These are phyloP conservation scores for Epistrophe grossulariae DNA, from an alignment of 2,888 invertebrate species.

Conservation along the genomic window DNA sequence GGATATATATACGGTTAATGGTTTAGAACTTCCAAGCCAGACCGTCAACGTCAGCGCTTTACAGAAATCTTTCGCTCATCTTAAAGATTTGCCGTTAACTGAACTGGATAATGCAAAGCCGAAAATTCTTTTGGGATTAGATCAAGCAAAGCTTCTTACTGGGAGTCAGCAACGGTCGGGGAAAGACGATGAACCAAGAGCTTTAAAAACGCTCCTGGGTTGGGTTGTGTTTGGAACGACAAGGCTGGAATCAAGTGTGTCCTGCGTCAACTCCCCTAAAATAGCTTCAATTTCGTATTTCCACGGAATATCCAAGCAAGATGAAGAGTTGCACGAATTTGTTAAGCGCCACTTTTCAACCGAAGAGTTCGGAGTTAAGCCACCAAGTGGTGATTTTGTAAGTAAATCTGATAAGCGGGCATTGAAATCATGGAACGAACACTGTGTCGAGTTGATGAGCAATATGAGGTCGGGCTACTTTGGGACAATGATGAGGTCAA, in stretches of 20 bases:
- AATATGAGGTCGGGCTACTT: slow-evolving; percentile 32
- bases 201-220: slow-evolving; percentile 1
- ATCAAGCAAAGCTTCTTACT: not conserved
- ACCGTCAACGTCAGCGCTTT: slow-evolving; percentile 9
- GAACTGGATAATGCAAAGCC: slow-evolving; percentile 4
- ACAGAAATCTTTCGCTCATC: slow-evolving; percentile 12
- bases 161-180: not conserved
- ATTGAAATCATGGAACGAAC: slow-evolving; percentile 27
- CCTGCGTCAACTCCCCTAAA: slow-evolving; percentile 7
- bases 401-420: slow-evolving; percentile 16
- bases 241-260: not conserved
- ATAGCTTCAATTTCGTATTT: slow-evolving; percentile 5
- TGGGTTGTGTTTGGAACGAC: slow-evolving; percentile 10
- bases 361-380: slow-evolving; percentile 45
- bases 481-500: slow-evolving; percentile 19
- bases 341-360: slow-evolving; percentile 40
- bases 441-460: not conserved
- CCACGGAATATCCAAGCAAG: slow-evolving; percentile 10
- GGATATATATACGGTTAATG: slow-evolving; percentile 21
- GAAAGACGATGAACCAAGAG: slow-evolving; percentile 5
- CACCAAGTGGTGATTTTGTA: slow-evolving; percentile 5
- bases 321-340: slow-evolving; percentile 29
- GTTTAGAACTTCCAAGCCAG: slow-evolving; percentile 15
- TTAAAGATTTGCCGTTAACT: slow-evolving; percentile 14
- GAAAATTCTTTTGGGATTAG: not conserved